Conservation (phyloP, 2,888 invertebrate genomes). For the Digitonthophagus gazella region DNA sequence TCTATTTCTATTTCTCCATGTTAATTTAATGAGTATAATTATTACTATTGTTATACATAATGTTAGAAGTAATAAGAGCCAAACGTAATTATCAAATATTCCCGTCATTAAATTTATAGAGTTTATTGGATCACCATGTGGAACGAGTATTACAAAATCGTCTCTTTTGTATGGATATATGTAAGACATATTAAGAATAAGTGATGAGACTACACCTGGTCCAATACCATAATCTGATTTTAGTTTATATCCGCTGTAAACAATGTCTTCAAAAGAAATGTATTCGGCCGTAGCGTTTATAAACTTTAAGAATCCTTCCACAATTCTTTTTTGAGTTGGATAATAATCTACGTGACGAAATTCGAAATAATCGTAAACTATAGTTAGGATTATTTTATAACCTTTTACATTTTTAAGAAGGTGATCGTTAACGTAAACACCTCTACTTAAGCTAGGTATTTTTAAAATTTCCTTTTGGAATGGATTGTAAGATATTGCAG, state of each 20-base stretch:
- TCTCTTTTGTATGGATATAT: constrained; percentile 5
- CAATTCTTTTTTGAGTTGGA: background rate
- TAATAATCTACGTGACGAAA: background rate
- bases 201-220: background rate
- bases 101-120: background rate
- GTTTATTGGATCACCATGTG: background rate
- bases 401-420: background rate
- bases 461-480: background rate
- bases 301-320: background rate
- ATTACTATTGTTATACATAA: background rate
- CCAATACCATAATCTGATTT: background rate
- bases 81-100: background rate
- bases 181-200: background rate
- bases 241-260: background rate
- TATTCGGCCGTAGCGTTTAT: background rate
- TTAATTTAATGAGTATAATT: background rate
- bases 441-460: background rate
- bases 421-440: background rate
- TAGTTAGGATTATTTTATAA: background rate
- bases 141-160: constrained; percentile 9
- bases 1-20: background rate
- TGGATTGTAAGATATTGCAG: background rate
- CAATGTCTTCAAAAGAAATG: background rate
- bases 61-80: background rate
- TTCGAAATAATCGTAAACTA: background rate